These are phyloP conservation scores for Laothoe populi DNA, from an alignment of 2,888 invertebrate genomes.

Conservation along the genomic window DNA sequence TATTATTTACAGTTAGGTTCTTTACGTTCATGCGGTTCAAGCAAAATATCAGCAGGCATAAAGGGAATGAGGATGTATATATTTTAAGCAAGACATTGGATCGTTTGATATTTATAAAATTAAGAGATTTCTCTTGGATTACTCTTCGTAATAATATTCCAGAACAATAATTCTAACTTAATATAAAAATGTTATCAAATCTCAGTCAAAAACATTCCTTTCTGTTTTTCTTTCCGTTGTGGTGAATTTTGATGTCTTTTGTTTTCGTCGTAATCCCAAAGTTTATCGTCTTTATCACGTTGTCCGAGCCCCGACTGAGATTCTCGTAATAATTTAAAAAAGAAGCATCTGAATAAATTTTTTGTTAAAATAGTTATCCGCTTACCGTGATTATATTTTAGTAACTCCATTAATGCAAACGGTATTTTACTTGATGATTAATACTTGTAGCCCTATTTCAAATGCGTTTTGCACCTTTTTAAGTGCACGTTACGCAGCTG, in stretches of 20 bases:
- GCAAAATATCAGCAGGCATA: too few relatives aligned
- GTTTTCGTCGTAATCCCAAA: constrained; percentile 1
- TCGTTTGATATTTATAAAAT: too few relatives aligned
- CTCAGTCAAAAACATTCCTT: background rate
- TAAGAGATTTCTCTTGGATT: too few relatives aligned
- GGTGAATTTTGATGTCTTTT: background rate
- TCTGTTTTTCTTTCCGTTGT: background rate
- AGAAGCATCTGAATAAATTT: background rate
- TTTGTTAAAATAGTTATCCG: background rate
- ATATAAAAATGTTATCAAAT: background rate
- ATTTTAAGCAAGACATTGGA: too few relatives aligned
- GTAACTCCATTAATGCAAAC: background rate
- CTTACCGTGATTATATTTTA: background rate
- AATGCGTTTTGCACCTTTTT: constrained; percentile 36
- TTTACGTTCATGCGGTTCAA: too few relatives aligned
- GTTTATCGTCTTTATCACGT: constrained; percentile 1
- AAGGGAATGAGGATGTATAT: too few relatives aligned
- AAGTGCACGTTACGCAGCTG: constrained; percentile 12
- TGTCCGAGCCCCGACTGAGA: background rate
- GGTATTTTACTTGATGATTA: constrained; percentile 3
- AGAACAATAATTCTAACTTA: too few relatives aligned
- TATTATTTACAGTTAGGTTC: too few relatives aligned
- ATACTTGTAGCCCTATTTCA: constrained; percentile 34
- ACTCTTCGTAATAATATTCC: too few relatives aligned
- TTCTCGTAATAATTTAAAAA: background rate